Conservation (phyloP, 2,888 invertebrate genomes). For the Proisotoma minuta region DNA sequence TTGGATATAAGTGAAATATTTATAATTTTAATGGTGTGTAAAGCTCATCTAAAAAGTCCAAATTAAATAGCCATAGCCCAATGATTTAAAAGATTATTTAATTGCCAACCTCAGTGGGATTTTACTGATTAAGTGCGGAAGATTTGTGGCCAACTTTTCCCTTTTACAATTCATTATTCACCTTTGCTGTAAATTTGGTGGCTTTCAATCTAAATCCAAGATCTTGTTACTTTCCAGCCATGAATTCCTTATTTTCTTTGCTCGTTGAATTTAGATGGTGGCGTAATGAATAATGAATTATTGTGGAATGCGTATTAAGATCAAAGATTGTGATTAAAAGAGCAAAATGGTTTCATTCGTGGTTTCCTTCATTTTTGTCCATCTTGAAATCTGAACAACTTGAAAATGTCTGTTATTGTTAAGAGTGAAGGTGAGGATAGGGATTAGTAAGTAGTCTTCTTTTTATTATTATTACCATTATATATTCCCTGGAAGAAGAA, state of each 20-base stretch:
- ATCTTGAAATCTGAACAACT: neutral
- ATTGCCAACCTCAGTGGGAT: slow-evolving; percentile 32
- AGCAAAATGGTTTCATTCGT: neutral
- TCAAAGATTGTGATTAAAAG: slow-evolving; percentile 18
- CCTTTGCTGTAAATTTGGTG: too few relatives aligned
- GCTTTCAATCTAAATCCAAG: neutral
- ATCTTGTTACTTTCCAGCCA: neutral
- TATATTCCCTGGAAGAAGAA: slow-evolving; percentile 20
- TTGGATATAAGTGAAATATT: slow-evolving; percentile 9
- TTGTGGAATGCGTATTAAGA: slow-evolving; percentile 26
- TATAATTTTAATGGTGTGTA: slow-evolving; percentile 15
- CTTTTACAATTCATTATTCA: too few relatives aligned
- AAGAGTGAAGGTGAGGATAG: slow-evolving; percentile 10
- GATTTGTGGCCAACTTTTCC: slow-evolving; percentile 14
- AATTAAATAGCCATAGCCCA: neutral
- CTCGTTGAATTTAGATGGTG: neutral
- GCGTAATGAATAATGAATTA: slow-evolving; percentile 23
- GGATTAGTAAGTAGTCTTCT: slow-evolving; percentile 10
- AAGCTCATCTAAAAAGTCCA: neutral
- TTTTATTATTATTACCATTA: neutral
- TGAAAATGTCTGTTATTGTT: neutral
- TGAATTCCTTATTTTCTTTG: neutral
- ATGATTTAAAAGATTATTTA: slow-evolving; percentile 39
- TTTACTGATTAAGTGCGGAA: slow-evolving; percentile 33
- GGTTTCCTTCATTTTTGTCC: neutral